phyloP scores from a whole-genome alignment of 1,140 invertebrate genomes.

The Drosophila oshimai region DNA sequence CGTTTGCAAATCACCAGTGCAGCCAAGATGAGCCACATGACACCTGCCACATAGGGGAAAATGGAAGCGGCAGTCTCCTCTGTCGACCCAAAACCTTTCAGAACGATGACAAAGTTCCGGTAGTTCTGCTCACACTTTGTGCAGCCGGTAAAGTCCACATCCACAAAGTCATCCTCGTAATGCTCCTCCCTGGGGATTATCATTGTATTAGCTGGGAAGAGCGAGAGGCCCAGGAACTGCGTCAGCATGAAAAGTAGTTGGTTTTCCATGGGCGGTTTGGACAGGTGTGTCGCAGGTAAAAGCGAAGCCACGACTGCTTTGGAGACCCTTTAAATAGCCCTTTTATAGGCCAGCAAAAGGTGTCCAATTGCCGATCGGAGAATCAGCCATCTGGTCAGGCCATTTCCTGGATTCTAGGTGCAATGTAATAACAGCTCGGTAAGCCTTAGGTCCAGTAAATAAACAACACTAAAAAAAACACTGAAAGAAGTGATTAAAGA shows the following conservation, averaged over 20 bases:
- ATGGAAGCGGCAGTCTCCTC: conserved; percentile 3
- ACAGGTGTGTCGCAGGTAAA: not conserved
- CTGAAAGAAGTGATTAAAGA: too few species aligned
- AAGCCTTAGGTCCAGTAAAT: not conserved
- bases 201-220: not conserved
- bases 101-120: conserved; percentile 49
- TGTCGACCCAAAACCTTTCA: not conserved
- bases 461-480: not conserved
- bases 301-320: not conserved
- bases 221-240: conserved; percentile 9
- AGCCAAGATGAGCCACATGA: conserved; percentile 49
- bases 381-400: not conserved
- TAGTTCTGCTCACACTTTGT: conserved; percentile 40
- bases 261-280: not conserved
- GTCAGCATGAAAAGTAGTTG: conserved; percentile 3
- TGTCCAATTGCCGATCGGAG: not conserved
- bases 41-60: conserved; percentile 34
- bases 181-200: not conserved
- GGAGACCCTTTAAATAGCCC: not conserved
- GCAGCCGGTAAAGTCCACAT: conserved; percentile 32
- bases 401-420: not conserved
- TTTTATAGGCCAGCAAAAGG: not conserved
- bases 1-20: conserved; percentile 17
- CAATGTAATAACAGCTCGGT: not conserved
- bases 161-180: conserved; percentile 48